phyloP scores from a whole-genome alignment of 2,797 vertebrate genomes.

The Melanotaenia trifasciata region DNA sequence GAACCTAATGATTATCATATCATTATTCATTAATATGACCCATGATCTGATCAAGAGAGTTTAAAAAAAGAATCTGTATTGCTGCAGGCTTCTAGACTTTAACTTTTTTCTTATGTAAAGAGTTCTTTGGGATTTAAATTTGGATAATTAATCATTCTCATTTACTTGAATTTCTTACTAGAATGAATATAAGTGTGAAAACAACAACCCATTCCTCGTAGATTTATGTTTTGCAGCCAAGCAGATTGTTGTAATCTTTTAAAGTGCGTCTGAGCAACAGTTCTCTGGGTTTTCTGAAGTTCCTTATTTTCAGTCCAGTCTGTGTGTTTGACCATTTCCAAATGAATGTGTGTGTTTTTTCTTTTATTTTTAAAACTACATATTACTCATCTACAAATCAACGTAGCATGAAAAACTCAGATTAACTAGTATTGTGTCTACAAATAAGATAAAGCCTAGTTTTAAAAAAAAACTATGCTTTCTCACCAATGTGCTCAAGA shows the following conservation, averaged over 20 bases:
- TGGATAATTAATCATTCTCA: not conserved
- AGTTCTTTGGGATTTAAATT: not conserved
- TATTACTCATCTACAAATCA: not conserved
- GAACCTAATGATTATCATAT: slow-evolving; percentile 3
- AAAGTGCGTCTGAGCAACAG: not conserved
- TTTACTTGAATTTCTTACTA: not conserved
- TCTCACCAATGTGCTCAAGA: not conserved
- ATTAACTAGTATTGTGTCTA: not conserved
- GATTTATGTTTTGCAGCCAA: not conserved
- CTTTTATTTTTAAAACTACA: not conserved
- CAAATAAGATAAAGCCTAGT: not conserved
- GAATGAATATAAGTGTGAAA: not conserved
- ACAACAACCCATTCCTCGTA: not conserved
- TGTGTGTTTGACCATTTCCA: not conserved
- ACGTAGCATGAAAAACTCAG: not conserved
- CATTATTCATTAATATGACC: slow-evolving; percentile 2
- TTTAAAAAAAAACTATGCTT: not conserved
- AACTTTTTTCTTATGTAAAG: not conserved
- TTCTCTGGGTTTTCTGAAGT: not conserved
- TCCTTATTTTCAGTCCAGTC: not conserved
- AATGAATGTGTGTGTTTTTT: not conserved
- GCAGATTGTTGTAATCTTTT: not conserved
- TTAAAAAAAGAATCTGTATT: not conserved
- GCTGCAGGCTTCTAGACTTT: not conserved
- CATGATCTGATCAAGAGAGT: not conserved